Conservation (phyloP, 2,113 vertebrate species). For the Pithys albifrons region DNA sequence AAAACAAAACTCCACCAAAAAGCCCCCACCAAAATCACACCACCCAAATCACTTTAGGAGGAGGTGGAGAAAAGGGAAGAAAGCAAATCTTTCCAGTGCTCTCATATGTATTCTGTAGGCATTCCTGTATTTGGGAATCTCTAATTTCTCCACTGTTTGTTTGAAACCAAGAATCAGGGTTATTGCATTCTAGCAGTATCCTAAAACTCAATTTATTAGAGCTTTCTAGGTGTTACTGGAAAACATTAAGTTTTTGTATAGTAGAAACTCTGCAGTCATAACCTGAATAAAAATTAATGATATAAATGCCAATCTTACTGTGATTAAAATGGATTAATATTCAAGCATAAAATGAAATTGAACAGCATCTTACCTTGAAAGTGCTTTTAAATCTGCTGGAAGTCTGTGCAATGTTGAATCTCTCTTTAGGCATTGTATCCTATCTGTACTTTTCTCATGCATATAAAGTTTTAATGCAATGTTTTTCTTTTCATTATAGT, state of each 20-base stretch:
- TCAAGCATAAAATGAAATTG: not conserved
- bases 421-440: not conserved
- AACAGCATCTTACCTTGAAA: not conserved
- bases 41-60: not conserved
- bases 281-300: not conserved
- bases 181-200: not conserved
- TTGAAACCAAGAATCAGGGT: not conserved
- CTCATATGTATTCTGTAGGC: not conserved
- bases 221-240: not conserved
- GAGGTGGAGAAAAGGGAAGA: not conserved
- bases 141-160: not conserved
- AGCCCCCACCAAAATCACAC: not conserved
- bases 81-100: not conserved
- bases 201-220: not conserved
- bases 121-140: not conserved
- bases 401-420: not conserved
- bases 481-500: not conserved
- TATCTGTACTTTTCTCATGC: not conserved
- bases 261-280: not conserved
- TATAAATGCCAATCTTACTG: not conserved
- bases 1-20: not conserved
- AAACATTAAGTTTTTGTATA: not conserved
- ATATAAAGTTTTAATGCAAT: not conserved
- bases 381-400: not conserved
- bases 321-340: not conserved